Evolutionary conservation across 2,113 vertebrate species (phyloP).

Genomic region (Rhabdomys dilectus): DNA sequence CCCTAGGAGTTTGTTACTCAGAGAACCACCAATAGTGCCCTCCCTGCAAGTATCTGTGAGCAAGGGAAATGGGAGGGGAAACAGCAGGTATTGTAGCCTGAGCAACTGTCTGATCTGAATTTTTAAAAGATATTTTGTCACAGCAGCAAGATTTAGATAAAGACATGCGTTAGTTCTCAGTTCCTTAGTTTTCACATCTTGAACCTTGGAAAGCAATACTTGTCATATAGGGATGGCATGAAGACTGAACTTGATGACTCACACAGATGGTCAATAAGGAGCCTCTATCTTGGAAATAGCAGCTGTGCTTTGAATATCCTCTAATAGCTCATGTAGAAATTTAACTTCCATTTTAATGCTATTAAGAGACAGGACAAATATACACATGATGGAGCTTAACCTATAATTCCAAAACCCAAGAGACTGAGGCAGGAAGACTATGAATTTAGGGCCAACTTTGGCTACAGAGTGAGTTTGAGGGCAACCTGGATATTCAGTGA

Average conservation of each 20-base stretch:
- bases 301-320: background rate
- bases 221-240: background rate
- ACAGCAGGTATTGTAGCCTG: background rate
- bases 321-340: background rate
- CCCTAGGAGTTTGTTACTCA: background rate
- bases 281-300: constrained; percentile 19
- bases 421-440: background rate
- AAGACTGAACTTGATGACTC: background rate
- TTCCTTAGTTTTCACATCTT: background rate
- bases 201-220: constrained; percentile 11
- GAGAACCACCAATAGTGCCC: background rate
- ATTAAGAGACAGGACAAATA: background rate
- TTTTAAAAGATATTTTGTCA: background rate
- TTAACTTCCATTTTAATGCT: background rate
- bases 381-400: background rate
- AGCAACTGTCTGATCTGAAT: background rate
- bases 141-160: background rate
- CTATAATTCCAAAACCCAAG: background rate
- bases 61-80: no score
- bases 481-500: background rate
- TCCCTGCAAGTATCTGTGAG: background rate
- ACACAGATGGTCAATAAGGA: background rate
- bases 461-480: background rate
- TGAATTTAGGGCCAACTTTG: background rate
- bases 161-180: background rate